A percentile compares a stretch with the other conserved stretches of the same genome.
Conservation (phyloP, 2,797 vertebrate genomes). For the Microctenopoma lineatum region DNA sequence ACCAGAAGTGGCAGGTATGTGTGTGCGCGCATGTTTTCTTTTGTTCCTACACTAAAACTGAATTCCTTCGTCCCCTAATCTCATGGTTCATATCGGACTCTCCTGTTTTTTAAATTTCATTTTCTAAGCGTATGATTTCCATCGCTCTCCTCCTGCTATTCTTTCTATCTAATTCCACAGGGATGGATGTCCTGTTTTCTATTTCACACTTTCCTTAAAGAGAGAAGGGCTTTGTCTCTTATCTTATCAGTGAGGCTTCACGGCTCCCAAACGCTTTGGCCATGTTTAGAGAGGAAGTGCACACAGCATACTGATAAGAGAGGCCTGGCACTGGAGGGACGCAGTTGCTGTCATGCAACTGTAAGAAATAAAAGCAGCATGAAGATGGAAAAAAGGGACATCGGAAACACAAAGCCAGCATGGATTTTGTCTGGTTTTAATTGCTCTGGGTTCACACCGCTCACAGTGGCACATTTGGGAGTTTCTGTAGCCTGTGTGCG, state of each 20-base stretch:
- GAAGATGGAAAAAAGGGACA: background rate
- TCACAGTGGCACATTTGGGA: conserved; percentile 61
- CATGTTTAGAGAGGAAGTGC: conserved; percentile 71
- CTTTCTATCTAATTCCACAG: conserved; percentile 22
- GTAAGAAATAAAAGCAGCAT: conserved; percentile 28
- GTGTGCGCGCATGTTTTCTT: conserved; percentile 22
- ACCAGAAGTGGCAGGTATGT: conserved; percentile 59
- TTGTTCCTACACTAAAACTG: conserved; percentile 39
- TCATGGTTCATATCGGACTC: conserved; percentile 3
- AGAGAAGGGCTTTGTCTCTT: conserved; percentile 63
- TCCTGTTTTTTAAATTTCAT: conserved; percentile 30
- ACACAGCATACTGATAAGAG: conserved; percentile 69
- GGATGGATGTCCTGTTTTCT: conserved; percentile 57
- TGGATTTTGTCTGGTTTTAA: conserved; percentile 57
- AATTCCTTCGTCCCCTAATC: conserved; percentile 7
- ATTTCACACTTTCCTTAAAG: conserved; percentile 62
- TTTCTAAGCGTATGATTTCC: conserved; percentile 38
- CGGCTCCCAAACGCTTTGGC: conserved; percentile 73
- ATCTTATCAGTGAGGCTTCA: conserved; percentile 73
- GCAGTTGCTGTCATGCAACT: background rate
- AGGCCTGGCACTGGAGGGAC: conserved; percentile 46
- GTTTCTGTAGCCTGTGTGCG: conserved; percentile 29
- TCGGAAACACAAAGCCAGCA: background rate
- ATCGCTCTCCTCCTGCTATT: background rate
- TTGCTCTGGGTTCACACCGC: conserved; percentile 61